Evolutionary conservation across 2,113 vertebrate species (phyloP).

Genomic region (Australoheros scitulus): DNA sequence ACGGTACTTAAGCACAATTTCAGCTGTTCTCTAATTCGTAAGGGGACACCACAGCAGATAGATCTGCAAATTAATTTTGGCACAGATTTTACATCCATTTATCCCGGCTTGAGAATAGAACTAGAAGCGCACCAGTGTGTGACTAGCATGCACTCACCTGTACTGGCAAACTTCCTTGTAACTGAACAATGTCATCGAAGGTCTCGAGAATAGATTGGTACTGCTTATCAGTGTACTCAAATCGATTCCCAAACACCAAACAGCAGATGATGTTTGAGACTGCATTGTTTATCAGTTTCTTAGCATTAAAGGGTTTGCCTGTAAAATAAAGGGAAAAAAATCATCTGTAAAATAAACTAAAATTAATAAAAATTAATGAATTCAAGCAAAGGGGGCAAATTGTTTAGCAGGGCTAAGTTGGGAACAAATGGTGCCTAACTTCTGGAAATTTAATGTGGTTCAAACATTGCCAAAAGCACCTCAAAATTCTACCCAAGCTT

Average conservation of each 20-base stretch:
- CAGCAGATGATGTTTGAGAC: slow-evolving; percentile 73
- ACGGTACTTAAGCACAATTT: not conserved
- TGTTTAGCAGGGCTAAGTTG: too few relatives aligned
- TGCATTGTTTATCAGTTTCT: slow-evolving; percentile 79
- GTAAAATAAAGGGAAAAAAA: not conserved
- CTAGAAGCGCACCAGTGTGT: not conserved
- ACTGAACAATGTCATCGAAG: fast-evolving
- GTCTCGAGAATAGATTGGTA: not conserved
- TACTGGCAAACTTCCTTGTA: not conserved
- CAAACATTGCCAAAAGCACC: too few relatives aligned
- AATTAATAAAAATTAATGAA: not conserved
- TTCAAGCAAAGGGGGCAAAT: not conserved
- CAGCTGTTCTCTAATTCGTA: too few relatives aligned
- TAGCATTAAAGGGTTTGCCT: slow-evolving; percentile 84
- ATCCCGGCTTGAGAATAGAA: not conserved
- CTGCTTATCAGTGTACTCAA: slow-evolving; percentile 55
- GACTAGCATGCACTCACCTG: slow-evolving; percentile 29
- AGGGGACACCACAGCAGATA: not conserved
- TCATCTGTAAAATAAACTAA: not conserved
- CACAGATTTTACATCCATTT: not conserved
- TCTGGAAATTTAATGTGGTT: not conserved
- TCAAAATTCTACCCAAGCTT: too few relatives aligned
- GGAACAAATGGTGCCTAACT: not conserved
- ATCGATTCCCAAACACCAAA: slow-evolving; percentile 60
- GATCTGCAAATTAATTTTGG: fast-evolving